Base-by-base conservation (phyloP, 2,113 vertebrate species). In the Scortum barcoo region DNA sequence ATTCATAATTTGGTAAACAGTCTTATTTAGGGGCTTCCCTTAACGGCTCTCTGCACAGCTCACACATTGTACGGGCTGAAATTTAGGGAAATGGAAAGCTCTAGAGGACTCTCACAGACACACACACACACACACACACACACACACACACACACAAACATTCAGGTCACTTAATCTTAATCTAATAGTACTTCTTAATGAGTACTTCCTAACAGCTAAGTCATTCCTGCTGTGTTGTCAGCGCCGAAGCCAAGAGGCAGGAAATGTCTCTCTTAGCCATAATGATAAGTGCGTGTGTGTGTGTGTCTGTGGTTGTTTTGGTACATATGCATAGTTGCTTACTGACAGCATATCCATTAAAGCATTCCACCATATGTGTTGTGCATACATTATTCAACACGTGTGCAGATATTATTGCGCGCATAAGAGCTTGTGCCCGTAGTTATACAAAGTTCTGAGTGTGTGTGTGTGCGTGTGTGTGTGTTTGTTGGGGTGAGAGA, bases 81-180 rank as follows among this genome's bases (percentile, higher is more conserved):
- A 80, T 83, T 61, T 53, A 75, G 68, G 65, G 17, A 69, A 87
- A 85, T 54, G 71, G 60, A 75, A 86, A 70, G 58, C 54, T 56
- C 53, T 61, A 22, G 44, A 24, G 19, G 19, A 30, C 51, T 9
- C 60, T 60, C 36, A 61, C 51, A 69, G 12, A 65, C n/a, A 72
- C 13, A 48, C 54, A 77, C 70, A 53, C 24, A 36, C 24, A 42
- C 28, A 69, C 68, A 61, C 66, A 72, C 33, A 51, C 58, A 67
- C 30, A 66, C 65, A 62, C 33, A 71, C 26, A 30, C 16, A 71
- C 60, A 82, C 50, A 80, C 22, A 80, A 56, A 75, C 72, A 88
- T 81, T 91, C 66, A 86, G 80, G 75, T 82, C 69, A 69, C 81
- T 33, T 80, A 89, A 92, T 91, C 81, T 33, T 80, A 89, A 92